Evolutionary conservation across 1,140 invertebrate species (phyloP).

Genomic region (Chironomus striatipennis): DNA sequence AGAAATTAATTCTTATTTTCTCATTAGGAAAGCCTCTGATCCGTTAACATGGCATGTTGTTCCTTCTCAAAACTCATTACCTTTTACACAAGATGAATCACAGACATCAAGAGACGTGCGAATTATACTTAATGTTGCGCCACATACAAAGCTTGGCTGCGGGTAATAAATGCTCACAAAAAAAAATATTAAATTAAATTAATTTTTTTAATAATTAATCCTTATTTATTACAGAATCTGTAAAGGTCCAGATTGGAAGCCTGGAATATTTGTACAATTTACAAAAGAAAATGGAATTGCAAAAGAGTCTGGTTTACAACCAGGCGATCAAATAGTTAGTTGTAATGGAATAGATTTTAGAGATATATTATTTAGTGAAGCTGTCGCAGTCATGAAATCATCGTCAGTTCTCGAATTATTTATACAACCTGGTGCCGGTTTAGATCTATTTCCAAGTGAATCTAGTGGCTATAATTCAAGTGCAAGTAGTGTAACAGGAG

Average conservation of each 20-base stretch:
- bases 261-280: conserved; percentile 83
- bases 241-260: conserved; percentile 75
- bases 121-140: conserved; percentile 54
- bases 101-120: conserved; percentile 42
- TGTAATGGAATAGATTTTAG: conserved; percentile 77
- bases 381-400: conserved; percentile 67
- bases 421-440: conserved; percentile 61
- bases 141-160: conserved; percentile 56
- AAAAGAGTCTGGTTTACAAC: conserved; percentile 72
- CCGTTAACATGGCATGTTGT: conserved; percentile 70
- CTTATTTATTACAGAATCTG: conserved; percentile 53
- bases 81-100: conserved; percentile 29
- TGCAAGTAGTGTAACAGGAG: conserved; percentile 64
- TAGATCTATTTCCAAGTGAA: conserved; percentile 67
- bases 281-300: conserved; percentile 85
- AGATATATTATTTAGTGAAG: conserved; percentile 71
- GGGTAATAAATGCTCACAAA: conserved; percentile 42
- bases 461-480: conserved; percentile 73
- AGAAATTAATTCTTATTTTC: background rate
- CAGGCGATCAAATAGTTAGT: conserved; percentile 84
- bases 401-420: conserved; percentile 62
- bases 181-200: conserved; percentile 24
- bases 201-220: background rate
- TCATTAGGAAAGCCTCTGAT: conserved; percentile 53
- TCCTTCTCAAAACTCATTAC: conserved; percentile 38